Evolutionary conservation across 2,113 vertebrate genomes (phyloP).

Genomic region (Cebidichthys violaceus): DNA sequence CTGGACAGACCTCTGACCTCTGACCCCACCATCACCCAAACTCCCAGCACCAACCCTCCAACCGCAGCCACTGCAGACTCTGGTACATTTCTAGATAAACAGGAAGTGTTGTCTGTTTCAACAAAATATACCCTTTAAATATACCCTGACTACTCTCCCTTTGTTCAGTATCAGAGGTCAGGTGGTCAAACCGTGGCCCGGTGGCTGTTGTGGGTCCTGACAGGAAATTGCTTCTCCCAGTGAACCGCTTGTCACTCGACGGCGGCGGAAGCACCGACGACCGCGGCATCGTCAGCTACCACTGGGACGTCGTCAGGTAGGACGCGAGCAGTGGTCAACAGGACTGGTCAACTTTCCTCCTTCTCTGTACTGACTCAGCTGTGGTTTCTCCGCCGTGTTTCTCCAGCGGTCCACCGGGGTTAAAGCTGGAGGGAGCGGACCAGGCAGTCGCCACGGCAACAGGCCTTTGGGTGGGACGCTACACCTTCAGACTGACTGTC

Average conservation of each 20-base stretch:
- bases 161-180: constrained; percentile 67
- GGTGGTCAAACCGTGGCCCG: constrained; percentile 82
- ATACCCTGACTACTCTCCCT: not conserved
- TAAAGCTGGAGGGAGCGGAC: constrained; percentile 83
- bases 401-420: constrained; percentile 86
- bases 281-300: constrained; percentile 86
- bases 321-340: not conserved
- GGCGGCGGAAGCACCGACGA: constrained; percentile 89
- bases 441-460: constrained; percentile 83
- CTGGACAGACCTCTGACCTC: constrained; percentile 57
- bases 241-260: constrained; percentile 83
- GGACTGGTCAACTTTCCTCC: no score
- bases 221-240: constrained; percentile 85
- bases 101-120: not conserved
- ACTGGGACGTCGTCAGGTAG: constrained; percentile 60
- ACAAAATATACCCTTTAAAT: not conserved
- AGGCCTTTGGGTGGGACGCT: constrained; percentile 85
- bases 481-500: constrained; percentile 88
- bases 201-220: constrained; percentile 88
- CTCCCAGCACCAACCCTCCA: not conserved
- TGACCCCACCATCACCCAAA: constrained; percentile 2
- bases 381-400: no score
- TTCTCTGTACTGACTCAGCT: not conserved
- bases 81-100: constrained; percentile 10
- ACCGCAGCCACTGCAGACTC: not conserved